Base-by-base conservation (phyloP, 2,797 vertebrate species). In the Crenuchus spilurus region DNA sequence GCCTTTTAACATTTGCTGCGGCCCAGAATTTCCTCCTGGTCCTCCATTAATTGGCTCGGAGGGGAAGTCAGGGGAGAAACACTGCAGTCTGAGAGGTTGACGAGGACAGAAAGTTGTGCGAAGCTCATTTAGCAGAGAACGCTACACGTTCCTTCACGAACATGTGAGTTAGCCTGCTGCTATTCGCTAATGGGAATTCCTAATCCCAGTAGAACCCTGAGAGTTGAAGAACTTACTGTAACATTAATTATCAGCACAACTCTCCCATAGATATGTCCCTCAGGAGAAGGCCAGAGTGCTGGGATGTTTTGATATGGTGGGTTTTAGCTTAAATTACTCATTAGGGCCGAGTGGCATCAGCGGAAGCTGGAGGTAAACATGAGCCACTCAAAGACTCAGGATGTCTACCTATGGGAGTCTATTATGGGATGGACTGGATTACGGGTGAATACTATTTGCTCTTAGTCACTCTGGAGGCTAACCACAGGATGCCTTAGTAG, bases 31-130 rank as follows among this genome's bases (percentile, higher is more conserved):
- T 90, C 86, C 84, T 88, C 80, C 82, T 67, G 84, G 85, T 86
- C 84, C 82, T 69, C 86, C 67, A 82, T 91, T 93, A 92, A 93
- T 93, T 92, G 90, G 90, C 90, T 90, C 55, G 11, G 82, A 87
- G 88, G 87, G 85, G 82, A 84, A 86, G 84, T 82, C 80, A 88
- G 75, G 83, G 71, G 46, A 72, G 83, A 80, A 88, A 88, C 77
- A 83, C 80, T 70, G 81, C 85, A 84, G 85, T 88, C 87, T 82
- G 83, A 88, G 90, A 89, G 88, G 89, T 84, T 91, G 91, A 90
- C 82, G 85, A 90, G 90, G 90, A 92, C 82, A 83, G 85, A 89
- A 87, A 89, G 84, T 88, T 83, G 78, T 84, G 87, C 84, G 84
- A 82, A 84, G 82, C 88, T 89, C 83, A 84, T 90, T 90, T 89